Evolutionary conservation across 2,113 vertebrate species (phyloP), one percentile per base, ranked within the genome.

Genomic region (Centropus bengalensis): DNA sequence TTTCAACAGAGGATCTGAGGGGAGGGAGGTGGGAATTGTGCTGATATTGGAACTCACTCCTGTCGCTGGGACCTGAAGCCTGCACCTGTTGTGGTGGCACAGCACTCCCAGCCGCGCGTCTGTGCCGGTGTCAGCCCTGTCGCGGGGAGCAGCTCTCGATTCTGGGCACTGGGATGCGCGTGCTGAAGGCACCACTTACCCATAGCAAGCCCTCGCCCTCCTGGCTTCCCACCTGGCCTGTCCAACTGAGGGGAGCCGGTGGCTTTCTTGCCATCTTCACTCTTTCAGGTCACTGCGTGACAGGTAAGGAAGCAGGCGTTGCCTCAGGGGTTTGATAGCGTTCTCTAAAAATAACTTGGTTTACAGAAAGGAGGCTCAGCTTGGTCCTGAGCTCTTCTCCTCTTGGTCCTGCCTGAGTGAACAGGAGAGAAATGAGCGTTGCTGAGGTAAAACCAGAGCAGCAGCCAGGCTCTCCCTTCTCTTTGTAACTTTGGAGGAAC

Each of bases 21-120:
- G 59, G 51, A 23, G 22, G 52, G 19, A 36, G 69, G 49, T 58
- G 5, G 51, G 82, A 40, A 40, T 17, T 3, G 26, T 51, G 71
- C 42, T 1, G 3, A 5, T 59, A 24, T 42, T 58, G 27, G 13
- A n/a, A 10, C 42, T n/a, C 14, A 7, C n/a, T 33, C 14, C 44
- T 16, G 12, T 5, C n/a, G 42, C 33, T 33, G 40, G 32, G n/a
- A 7, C 38, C 30, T 4, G 14, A n/a, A 27, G n/a, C 28, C 23
- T 14, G 40, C 4, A 2, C n/a, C 22, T 32, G 27, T 11, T 5
- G 3, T 45, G 40, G 59, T 18, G 33, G 20, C 0, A 1, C 54
- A 22, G 54, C 33, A 17, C 54, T 24, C 22, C 33, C 21, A 8
- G 63, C 63, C 19, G 15, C 3, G 30, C 1, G 3, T 14, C 45